Conservation (phyloP, 1,140 invertebrate species). For the Magallana ariakensis region DNA sequence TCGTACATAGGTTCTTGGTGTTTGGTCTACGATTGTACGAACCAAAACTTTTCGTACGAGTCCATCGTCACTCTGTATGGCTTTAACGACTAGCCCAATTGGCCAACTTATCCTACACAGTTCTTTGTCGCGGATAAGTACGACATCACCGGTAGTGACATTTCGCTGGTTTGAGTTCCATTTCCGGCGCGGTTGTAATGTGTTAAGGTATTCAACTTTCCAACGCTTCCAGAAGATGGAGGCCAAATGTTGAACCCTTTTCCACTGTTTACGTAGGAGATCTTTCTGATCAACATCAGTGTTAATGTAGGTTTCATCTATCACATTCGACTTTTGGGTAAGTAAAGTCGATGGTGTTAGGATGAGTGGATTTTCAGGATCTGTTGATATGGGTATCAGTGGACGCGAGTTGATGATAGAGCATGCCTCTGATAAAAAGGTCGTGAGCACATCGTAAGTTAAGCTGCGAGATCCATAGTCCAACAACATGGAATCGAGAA, state of each 20-base stretch:
- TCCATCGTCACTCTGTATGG: conserved; percentile 13
- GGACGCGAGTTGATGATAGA: conserved; percentile 63
- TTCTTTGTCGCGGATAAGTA: background rate
- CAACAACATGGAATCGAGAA: conserved; percentile 8
- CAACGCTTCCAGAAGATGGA: conserved; percentile 14
- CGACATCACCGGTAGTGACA: background rate
- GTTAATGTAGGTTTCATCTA: background rate
- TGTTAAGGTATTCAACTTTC: conserved; percentile 16
- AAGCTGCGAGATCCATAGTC: conserved; percentile 13
- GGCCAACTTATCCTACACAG: background rate
- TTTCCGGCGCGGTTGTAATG: background rate
- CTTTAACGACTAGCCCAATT: conserved; percentile 30
- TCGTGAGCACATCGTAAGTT: conserved; percentile 64
- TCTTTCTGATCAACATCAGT: conserved; percentile 21
- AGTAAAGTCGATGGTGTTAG: conserved; percentile 60
- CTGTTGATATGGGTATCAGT: conserved; percentile 55
- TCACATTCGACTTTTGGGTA: conserved; percentile 50
- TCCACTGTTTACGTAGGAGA: background rate
- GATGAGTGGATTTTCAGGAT: conserved; percentile 59
- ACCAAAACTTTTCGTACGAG: conserved; percentile 32
- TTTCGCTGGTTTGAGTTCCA: background rate
- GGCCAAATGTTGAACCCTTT: background rate
- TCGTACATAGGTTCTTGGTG: background rate
- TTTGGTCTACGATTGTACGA: conserved; percentile 1
- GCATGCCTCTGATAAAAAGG: conserved; percentile 61